These are phyloP conservation scores for Cephus pulcher DNA, from an alignment of 2,888 invertebrate species.

Conservation along the genomic window DNA sequence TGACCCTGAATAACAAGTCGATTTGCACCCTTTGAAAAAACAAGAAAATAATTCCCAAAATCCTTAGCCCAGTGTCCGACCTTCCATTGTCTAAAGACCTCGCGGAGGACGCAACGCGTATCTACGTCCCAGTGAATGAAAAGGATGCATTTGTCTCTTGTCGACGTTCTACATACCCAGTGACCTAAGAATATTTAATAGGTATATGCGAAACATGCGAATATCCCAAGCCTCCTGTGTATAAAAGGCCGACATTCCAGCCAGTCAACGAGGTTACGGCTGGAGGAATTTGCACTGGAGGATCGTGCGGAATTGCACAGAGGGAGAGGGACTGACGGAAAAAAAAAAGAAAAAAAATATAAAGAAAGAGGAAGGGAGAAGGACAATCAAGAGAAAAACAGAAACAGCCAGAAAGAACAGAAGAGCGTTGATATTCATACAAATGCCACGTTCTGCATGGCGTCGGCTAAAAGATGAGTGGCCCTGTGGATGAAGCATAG, in stretches of 20 bases:
- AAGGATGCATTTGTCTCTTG: neutral
- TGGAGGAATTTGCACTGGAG: neutral
- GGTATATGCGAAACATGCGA: neutral
- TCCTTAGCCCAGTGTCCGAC: neutral
- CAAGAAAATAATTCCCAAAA: neutral
- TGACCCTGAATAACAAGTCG: neutral
- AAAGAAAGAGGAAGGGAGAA: constrained; percentile 8
- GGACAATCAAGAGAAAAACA: constrained; percentile 7
- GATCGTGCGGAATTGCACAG: neutral
- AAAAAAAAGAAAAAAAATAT: neutral
- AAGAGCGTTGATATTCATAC: constrained; percentile 22
- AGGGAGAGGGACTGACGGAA: neutral
- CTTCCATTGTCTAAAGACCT: neutral
- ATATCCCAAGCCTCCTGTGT: neutral
- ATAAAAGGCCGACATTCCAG: neutral
- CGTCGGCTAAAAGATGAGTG: neutral
- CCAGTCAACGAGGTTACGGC: neutral
- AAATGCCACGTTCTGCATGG: neutral
- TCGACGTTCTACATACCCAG: neutral
- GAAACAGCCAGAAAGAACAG: constrained; percentile 20
- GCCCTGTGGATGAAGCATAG: neutral
- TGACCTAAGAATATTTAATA: neutral
- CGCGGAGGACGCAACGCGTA: neutral
- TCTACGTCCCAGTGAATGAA: neutral
- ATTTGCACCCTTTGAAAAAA: neutral